phyloP scores from a whole-genome alignment of 2,113 vertebrate species.

The Tragelaphus buxtoni region DNA sequence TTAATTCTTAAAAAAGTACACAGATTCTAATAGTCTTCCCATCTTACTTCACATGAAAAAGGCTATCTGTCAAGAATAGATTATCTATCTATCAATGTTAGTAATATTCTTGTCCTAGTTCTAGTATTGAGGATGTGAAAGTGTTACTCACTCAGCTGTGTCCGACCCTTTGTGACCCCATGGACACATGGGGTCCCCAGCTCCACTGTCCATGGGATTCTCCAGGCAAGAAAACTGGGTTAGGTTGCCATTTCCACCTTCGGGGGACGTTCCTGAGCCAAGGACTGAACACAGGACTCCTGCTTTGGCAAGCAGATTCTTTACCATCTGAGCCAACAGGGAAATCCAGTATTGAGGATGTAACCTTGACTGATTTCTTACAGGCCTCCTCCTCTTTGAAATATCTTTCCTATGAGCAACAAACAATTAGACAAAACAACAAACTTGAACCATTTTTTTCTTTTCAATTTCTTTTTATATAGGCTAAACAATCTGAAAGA shows the following conservation, averaged over 20 bases:
- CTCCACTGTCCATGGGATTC: neutral
- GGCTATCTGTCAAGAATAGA: neutral
- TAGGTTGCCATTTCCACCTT: neutral
- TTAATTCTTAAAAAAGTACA: neutral
- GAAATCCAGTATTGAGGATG: neutral
- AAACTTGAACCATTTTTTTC: neutral
- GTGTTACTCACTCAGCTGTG: neutral
- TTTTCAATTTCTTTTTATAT: conserved; percentile 33
- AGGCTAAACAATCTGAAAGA: conserved; percentile 6
- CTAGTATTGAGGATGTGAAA: neutral
- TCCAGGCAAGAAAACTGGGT: neutral
- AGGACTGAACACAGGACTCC: neutral
- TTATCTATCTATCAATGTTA: neutral
- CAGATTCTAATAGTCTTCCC: neutral
- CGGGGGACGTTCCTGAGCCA: neutral
- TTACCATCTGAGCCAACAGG: neutral
- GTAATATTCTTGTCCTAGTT: neutral
- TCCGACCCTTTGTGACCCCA: neutral
- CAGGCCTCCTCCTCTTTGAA: neutral
- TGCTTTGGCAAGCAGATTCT: neutral
- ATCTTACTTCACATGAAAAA: neutral
- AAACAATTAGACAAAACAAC: neutral
- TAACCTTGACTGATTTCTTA: neutral
- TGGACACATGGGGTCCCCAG: neutral
- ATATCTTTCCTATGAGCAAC: neutral